Percentiles rank a stretch among this genome's conserved stretches.
Conservation (phyloP, 2,888 invertebrate genomes). For the Falcaria lacertinaria region DNA sequence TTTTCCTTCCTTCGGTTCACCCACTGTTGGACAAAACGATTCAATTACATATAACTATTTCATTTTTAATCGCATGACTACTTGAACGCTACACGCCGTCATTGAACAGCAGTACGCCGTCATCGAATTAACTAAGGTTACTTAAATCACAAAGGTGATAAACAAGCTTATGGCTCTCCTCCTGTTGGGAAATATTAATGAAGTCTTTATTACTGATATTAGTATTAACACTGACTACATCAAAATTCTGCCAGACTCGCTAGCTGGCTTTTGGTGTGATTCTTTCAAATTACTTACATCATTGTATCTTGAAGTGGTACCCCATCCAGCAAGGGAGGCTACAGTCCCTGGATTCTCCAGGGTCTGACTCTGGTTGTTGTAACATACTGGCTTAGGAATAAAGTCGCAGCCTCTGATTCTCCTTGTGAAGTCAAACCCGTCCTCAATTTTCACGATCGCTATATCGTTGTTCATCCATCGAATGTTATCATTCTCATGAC, state of each 20-base stretch:
- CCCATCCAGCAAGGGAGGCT: constrained; percentile 60
- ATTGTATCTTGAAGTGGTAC: constrained; percentile 52
- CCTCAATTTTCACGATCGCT: constrained; percentile 61
- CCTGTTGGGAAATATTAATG: too few species aligned
- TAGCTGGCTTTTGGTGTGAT: too few species aligned
- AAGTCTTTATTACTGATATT: too few species aligned
- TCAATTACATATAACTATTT: too few species aligned
- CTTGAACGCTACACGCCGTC: too few species aligned
- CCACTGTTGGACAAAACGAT: constrained; percentile 39
- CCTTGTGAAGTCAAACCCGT: constrained; percentile 59
- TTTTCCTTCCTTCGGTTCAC: constrained; percentile 52
- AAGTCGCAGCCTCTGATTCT: constrained; percentile 61
- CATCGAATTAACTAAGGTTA: too few species aligned
- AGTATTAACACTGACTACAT: too few species aligned
- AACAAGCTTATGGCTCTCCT: too few species aligned
- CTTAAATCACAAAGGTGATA: too few species aligned
- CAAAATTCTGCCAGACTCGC: too few species aligned
- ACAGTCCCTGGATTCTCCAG: constrained; percentile 56
- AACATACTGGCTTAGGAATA: constrained; percentile 56
- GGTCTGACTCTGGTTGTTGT: constrained; percentile 59
- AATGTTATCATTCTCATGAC: constrained; percentile 65
- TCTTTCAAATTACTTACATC: constrained; percentile 39
- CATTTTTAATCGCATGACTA: too few species aligned
- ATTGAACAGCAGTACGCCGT: too few species aligned
- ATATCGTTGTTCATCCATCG: constrained; percentile 73